Conservation (phyloP, 2,888 invertebrate species). For the Zaprionus bogoriensis region DNA sequence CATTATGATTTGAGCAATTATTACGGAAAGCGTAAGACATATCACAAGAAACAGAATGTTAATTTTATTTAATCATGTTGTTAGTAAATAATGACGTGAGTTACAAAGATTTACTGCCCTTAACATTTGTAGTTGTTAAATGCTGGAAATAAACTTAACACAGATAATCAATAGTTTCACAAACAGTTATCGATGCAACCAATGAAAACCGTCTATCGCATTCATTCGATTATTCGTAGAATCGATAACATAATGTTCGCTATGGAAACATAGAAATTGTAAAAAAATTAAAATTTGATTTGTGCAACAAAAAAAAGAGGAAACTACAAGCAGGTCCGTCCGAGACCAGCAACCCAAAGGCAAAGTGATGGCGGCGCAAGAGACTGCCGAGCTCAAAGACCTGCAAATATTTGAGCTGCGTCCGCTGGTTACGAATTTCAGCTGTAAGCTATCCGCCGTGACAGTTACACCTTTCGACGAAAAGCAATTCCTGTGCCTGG, state of each 20-base stretch:
- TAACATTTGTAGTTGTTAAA: too few species aligned
- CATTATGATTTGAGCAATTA: too few species aligned
- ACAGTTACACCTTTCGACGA: slow-evolving; percentile 79
- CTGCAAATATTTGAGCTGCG: slow-evolving; percentile 80
- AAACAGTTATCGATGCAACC: not conserved
- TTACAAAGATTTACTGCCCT: too few species aligned
- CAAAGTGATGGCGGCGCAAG: slow-evolving; percentile 59
- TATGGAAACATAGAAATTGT: slow-evolving; percentile 53
- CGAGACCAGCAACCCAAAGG: slow-evolving; percentile 29
- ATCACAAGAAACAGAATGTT: too few species aligned
- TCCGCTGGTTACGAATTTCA: slow-evolving; percentile 81
- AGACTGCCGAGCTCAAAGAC: slow-evolving; percentile 71
- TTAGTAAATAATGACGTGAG: too few species aligned
- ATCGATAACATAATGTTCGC: slow-evolving; percentile 47
- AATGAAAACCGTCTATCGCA: slow-evolving; percentile 14
- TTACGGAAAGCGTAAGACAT: too few species aligned
- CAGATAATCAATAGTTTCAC: not conserved
- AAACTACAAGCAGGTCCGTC: slow-evolving; percentile 27
- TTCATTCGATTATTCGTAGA: slow-evolving; percentile 26
- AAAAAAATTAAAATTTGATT: slow-evolving; percentile 55
- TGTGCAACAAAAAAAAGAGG: slow-evolving; percentile 51
- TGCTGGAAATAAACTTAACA: too few species aligned
- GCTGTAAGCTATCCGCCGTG: slow-evolving; percentile 81
- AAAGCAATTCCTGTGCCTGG: slow-evolving; percentile 81
- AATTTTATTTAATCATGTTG: too few species aligned